Percentiles rank a stretch among this genome's conserved stretches.
Conservation (phyloP, 1,140 invertebrate genomes). For the Drosophila bocqueti region DNA sequence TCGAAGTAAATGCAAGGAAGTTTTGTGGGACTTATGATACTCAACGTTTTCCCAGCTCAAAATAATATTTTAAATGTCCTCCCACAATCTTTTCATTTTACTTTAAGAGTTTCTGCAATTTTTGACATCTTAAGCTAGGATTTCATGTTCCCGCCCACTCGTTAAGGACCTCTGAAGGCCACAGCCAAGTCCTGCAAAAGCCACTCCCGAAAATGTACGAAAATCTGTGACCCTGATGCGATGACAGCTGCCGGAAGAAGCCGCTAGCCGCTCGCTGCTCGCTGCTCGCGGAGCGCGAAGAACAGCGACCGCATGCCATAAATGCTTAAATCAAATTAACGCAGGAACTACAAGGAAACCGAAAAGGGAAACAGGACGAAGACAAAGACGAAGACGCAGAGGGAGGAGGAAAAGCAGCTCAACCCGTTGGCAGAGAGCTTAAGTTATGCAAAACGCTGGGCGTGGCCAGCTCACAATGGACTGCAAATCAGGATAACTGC, state of each 20-base stretch:
- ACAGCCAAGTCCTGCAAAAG: background rate
- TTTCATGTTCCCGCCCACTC: background rate
- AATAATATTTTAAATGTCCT: background rate
- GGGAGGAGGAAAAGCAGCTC: background rate
- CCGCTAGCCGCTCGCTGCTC: constrained; percentile 1
- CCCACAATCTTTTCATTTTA: background rate
- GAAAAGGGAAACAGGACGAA: constrained; percentile 15
- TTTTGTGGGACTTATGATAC: background rate
- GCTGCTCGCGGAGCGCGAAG: background rate
- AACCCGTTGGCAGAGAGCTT: constrained; percentile 33
- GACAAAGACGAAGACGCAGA: background rate
- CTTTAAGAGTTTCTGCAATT: background rate
- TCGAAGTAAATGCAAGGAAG: too few relatives aligned
- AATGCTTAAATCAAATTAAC: constrained; percentile 79
- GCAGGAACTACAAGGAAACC: constrained; percentile 45
- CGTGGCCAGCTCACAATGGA: constrained; percentile 47
- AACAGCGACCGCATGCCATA: constrained; percentile 55
- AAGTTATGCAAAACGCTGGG: constrained; percentile 58
- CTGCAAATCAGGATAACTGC: constrained; percentile 50
- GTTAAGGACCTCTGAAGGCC: background rate
- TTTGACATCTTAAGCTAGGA: constrained; percentile 6
- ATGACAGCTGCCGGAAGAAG: constrained; percentile 27
- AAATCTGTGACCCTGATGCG: constrained; percentile 23
- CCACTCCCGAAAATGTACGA: constrained; percentile 21
- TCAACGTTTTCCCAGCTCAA: too few relatives aligned